Conservation (phyloP, 2,888 invertebrate species). For the Tetrapedia diversipes region DNA sequence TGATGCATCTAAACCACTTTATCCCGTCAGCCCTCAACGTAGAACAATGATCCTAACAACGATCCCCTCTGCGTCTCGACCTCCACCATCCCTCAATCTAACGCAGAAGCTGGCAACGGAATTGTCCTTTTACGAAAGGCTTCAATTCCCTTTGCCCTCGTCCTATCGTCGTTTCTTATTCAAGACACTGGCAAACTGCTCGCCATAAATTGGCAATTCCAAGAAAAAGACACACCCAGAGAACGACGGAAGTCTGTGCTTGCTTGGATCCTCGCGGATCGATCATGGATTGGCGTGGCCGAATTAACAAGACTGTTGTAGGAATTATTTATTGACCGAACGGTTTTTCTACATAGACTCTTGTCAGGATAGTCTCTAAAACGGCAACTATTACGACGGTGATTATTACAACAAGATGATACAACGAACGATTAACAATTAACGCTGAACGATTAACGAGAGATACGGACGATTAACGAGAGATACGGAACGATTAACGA, state of each 20-base stretch:
- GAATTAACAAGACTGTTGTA: no score
- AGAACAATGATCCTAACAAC: not conserved
- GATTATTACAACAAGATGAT: no score
- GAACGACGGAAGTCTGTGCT: no score
- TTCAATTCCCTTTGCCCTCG: not conserved
- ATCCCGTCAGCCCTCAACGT: not conserved
- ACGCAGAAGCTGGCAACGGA: not conserved
- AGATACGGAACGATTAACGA: no score
- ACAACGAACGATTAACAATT: no score
- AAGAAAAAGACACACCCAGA: conserved; percentile 14
- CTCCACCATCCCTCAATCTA: not conserved
- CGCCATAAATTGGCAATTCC: conserved; percentile 15
- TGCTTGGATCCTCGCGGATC: no score
- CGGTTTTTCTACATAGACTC: no score
- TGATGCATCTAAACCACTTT: not conserved
- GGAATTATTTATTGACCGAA: no score
- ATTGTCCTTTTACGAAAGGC: not conserved
- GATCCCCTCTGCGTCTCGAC: not conserved
- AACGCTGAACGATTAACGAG: no score
- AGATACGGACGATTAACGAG: no score
- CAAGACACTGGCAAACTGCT: not conserved
- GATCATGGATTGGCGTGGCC: conserved; percentile 71
- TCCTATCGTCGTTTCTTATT: not conserved
- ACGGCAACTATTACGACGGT: no score
- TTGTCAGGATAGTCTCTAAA: no score